Percentiles rank a stretch among this genome's conserved stretches.
Evolutionary conservation across 1,140 invertebrate genomes (phyloP).

Genomic region (Drosophila lini): DNA sequence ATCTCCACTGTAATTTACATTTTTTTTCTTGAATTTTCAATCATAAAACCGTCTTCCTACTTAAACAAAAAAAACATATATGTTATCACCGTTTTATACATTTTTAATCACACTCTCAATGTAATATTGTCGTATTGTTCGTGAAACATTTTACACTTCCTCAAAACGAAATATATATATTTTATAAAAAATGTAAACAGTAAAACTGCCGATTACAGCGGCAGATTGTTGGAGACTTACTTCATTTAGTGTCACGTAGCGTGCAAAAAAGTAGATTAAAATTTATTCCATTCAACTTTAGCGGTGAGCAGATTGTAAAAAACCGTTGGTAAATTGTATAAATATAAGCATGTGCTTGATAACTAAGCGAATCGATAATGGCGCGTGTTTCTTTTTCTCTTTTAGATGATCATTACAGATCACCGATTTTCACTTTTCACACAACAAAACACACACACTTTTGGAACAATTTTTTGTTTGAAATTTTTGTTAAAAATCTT

Average conservation of each 20-base stretch:
- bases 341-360: constrained; percentile 41
- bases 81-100: background rate
- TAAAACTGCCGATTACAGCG: constrained; percentile 16
- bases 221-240: constrained; percentile 48
- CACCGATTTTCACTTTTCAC: constrained; percentile 26
- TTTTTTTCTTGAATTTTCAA: background rate
- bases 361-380: constrained; percentile 12
- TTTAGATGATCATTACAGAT: constrained; percentile 24
- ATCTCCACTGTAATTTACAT: no score
- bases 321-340: constrained; percentile 37
- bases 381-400: constrained; percentile 28
- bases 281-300: constrained; percentile 62
- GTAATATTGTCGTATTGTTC: constrained; percentile 11
- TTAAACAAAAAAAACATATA: background rate
- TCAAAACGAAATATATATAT: constrained; percentile 7
- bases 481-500: constrained; percentile 2
- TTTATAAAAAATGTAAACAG: constrained; percentile 17
- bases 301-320: constrained; percentile 34
- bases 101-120: constrained; percentile 5
- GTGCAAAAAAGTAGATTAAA: constrained; percentile 48
- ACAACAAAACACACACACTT: constrained; percentile 29
- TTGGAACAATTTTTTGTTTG: background rate
- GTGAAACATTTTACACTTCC: constrained; percentile 25
- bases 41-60: background rate
- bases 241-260: constrained; percentile 68